Base-by-base conservation (phyloP, 2,113 vertebrate species). In the Microcebus murinus region DNA sequence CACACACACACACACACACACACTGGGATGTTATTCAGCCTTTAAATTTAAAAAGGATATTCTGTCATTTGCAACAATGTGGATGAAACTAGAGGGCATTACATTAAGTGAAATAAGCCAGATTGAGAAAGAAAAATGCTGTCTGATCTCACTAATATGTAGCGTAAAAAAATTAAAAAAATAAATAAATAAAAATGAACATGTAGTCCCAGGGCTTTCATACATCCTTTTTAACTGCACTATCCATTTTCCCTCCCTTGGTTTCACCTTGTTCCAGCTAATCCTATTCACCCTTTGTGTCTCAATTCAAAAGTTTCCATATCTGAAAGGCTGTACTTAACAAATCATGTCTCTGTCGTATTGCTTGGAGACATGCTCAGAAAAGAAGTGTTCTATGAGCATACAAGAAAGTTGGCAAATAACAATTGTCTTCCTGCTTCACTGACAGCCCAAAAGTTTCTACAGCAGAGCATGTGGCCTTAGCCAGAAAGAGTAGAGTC, bases 401-500 rank as follows among this genome's bases (percentile, higher is more conserved):
- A 11, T 12, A 42, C 6, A 48, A n/a, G 11, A 27, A 59, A 59
- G 29, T 39, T 48, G 15, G 29, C 12, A 76, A 71, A 79, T 34
- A 88, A 23, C n/a, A 27, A 70, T 23, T 0, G 0, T 57, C 25
- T 87, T 48, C 7, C 21, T 39, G 31, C 63, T 57, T 81, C 52
- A 36, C 4, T 50, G 23, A 29, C 0, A 8, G 42, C 15, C 23
- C 36, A 0, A 74, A 50, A 9, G 3, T 68, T 73, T 71, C 55
- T 15, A 29, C 45, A 55, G 27, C 20, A 6, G 3, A 87, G 20
- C 50, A 52, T 3, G 17, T 13, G 25, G 14, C 39, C 45, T 57
- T 8, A n/a, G 3, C 7, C 57, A 8, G 31, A 4, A 88, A 6
- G 1, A 29, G 5, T 6, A 1, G 6, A n/a, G 7, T 25, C 9